Evolutionary conservation across 2,113 vertebrate genomes (phyloP), one percentile per base, ranked within the genome.

Genomic region (Glaucidium brasilianum): DNA sequence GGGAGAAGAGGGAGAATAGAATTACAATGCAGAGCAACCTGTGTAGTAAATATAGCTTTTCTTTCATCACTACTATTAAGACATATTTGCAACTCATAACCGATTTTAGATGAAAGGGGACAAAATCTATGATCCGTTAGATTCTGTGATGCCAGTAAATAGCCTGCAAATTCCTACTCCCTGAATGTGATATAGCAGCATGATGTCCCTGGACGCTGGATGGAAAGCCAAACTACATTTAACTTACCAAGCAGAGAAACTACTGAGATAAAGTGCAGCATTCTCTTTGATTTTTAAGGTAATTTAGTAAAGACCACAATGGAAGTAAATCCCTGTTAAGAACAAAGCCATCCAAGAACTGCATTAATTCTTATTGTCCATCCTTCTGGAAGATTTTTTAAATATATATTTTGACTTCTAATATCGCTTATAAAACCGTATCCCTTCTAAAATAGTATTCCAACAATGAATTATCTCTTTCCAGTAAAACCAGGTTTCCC

Each of bases 181-280:
- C 32, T 69, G 50, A 35, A 85, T 82, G 79, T 89, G 58, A 76
- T 94, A 68, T 11, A 81, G 79, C 32, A 87, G 34, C 18, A 81
- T 14, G 26, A 3, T 32, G 21, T 89, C 77, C 77, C 62, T 84
- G 90, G 66, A 63, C 0, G 1, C 58, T 72, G 50, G 1, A 20
- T 95, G 77, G 77, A 95, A 94, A 85, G 32, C 27, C 89, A 90
- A 89, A 94, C 22, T 78, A 62, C 53, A 78, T 49, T 84, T 74
- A 66, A 66, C 68, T 84, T 92, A 62, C 35, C 73, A 72, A 81
- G 35, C 21, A 85, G 39, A 72, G 39, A 85, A 92, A 49, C 34
- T 76, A 39, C 34, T 53, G 34, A 49, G 21, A 47, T 45, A 53
- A 8, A 62, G 25, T 35, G 4, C 45, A 89, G 9, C 5, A 66